Evolutionary conservation across 2,888 invertebrate genomes (phyloP), one percentile per base, ranked within the genome.

Genomic region (Incurvaria masculella): DNA sequence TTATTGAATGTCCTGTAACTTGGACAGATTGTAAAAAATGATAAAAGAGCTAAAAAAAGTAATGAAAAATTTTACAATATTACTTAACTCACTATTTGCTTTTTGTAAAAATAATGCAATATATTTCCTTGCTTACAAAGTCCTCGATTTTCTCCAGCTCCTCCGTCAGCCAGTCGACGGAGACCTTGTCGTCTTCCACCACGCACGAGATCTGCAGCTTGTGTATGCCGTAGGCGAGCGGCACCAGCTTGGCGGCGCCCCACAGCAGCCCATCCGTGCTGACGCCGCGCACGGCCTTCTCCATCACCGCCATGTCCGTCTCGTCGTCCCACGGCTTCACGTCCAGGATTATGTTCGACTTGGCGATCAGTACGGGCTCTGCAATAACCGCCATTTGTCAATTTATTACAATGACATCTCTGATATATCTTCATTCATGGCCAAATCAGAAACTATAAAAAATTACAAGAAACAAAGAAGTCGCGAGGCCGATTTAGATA

Each of bases 101-200:
- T 27, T 27, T 11, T 8, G 14, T 27, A 27, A 27, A 27, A 11
- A 11, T 14, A 27, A 27, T 14, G 8, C 14, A 11, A 27, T 11
- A 27, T 11, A 27, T 11, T 14, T 27, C 14, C 10, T 27, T 54
- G 72, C 83, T 80, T 72, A 89, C 92, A 67, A 79, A 88, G 59
- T 95, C 94, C 72, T 94, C 92, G 59, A 85, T 74, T 58, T 84
- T 87, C 62, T 91, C 87, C 56, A 97, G 89, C 68, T 88, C 83
- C 70, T 97, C 97, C 58, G 87, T 89, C 26, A 96, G 79, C 85
- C 86, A 87, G 66, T 94, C 94, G 44, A 93, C 81, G 33, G 93
- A 93, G 18, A 97, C 91, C 72, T 95, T 94, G n/a, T 95, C 96
- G 69, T 97, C 97, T 79, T 95, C 96, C 33, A 97, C 91, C 42